Evolutionary conservation across 1,140 invertebrate species (phyloP).

Genomic region (Fragariocoptes setiger): DNA sequence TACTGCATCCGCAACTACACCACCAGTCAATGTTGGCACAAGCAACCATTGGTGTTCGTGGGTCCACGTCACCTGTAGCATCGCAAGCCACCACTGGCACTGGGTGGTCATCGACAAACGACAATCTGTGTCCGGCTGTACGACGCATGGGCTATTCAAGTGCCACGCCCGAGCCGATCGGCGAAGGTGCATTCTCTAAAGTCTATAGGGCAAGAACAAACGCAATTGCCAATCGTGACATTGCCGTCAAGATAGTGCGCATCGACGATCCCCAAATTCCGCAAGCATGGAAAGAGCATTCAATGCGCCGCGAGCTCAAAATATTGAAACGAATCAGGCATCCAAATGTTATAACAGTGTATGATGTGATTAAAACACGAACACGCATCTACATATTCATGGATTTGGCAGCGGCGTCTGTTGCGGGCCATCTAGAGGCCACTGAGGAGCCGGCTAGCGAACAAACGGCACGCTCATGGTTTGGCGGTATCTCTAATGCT

Average conservation of each 20-base stretch:
- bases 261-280: conserved; percentile 3
- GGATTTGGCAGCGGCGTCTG: conserved; percentile 5
- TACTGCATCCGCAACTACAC: no score
- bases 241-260: conserved; percentile 6
- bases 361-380: conserved; percentile 9
- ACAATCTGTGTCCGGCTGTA: neutral
- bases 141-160: neutral
- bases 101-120: no score
- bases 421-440: neutral
- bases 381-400: conserved; percentile 9
- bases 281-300: conserved; percentile 5
- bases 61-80: no score
- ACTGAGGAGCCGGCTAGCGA: conserved; percentile 4
- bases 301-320: conserved; percentile 7
- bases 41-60: no score
- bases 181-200: neutral
- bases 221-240: neutral
- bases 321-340: conserved; percentile 6
- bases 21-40: no score
- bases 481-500: conserved; percentile 3
- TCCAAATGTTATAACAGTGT: conserved; percentile 7
- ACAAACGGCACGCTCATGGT: conserved; percentile 5
- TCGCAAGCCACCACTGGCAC: no score
- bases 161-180: neutral
- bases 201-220: neutral